Base-by-base conservation (phyloP, 92 coral and sea anemone genomes). In the Phymanthus crucifer region DNA sequence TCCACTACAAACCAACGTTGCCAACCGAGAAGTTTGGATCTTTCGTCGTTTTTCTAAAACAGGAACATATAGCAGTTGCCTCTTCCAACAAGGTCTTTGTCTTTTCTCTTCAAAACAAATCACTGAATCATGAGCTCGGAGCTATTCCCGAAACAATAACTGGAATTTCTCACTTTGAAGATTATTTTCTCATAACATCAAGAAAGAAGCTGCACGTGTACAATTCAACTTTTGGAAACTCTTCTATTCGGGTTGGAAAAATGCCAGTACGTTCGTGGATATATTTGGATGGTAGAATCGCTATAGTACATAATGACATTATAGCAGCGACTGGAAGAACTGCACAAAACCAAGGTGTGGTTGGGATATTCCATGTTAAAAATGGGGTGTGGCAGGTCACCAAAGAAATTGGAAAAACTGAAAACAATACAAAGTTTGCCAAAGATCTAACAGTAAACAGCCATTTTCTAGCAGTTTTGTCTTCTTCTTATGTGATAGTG, bases 1-100 rank as follows among this genome's bases (percentile, higher is more conserved):
- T 70, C 18, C 99, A 95, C 64, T 84, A 90, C 72, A 95, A 95
- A 57, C 83, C 99, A 3, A 87, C 93, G 0, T 46, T 81, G 33
- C 88, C 91, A 17, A 48, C 84, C 14, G 65, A 88, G 31, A 78
- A 40, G 34, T 95, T 95, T 78, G 99, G 99, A 40, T 82, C 81
- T 5, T 89, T 93, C 18, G 88, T 95, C 17, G 89, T 80, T 34
- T 69, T 57, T 68, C 77, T 95, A 46, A 81, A 84, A 77, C 79
- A 89, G 38, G 83, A 83, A 29, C 67, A 84, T 46, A 75, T 90
- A 38, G 94, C 83, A 31, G 96, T 89, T 6, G 82, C 90, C 4
- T 88, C 99, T 2, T 66, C 32, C 21, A 80, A 84, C 2, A 82
- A 86, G 65, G 96, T 90, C 32, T 89, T 82, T 75, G 40, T 89